Evolutionary conservation across 2,888 invertebrate species (phyloP), one percentile per base, ranked within the genome.

Genomic region (Acrobasis consociella): DNA sequence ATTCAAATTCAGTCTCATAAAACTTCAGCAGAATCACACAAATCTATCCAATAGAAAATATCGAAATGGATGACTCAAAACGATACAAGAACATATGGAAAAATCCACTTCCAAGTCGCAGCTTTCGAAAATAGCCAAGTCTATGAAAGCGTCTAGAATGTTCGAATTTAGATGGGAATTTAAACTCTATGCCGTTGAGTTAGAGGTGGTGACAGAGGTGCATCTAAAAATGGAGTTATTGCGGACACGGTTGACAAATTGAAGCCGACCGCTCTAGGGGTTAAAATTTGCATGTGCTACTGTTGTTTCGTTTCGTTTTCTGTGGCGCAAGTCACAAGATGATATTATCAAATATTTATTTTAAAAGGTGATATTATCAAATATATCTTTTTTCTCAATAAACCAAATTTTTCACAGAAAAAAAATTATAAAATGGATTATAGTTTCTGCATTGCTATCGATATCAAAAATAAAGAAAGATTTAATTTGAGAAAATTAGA

Each of bases 221-320:
- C 60, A 64, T 66, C 67, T 73, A 73, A 75, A 77, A 77, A 59
- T 50, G 59, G 59, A 59, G 50, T 50, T 50, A 49, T 16, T 37
- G 59, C 50, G 59, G 73, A 62, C 70, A 73, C 67, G 75, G 73
- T 81, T 85, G 86, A 88, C 87, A 88, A 88, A 89, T 88, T 87
- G 86, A 82, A 86, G 84, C 81, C 77, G 81, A 75, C 74, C 78
- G 72, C 78, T 69, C 74, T 64, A 70, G 81, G 80, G 81, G 72
- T 78, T 73, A 70, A 72, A 81, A 88, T 89, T 87, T 87, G 83
- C 86, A 87, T 88, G 79, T 78, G 83, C 80, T 79, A 75, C 74
- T 76, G 81, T 78, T 82, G 78, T 76, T 76, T 76, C 67, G 50
- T 59, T 58, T 50, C 49, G 72, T 69, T 66, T 64, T 5, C 49